phyloP scores from a whole-genome alignment of 2,888 invertebrate species.

The Phaedon cochleariae region DNA sequence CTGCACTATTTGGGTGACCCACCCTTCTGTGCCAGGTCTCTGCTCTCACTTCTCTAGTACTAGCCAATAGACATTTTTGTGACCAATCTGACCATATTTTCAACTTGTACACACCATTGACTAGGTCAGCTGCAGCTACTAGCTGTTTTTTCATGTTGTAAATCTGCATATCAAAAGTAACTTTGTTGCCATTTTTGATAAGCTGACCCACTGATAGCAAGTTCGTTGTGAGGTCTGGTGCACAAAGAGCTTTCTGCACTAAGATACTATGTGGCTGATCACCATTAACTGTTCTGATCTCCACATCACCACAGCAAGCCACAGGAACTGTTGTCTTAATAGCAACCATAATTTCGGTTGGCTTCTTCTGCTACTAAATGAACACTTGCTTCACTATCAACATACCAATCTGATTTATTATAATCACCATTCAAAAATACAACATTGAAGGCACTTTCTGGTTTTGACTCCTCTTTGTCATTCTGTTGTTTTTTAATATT shows the following conservation, averaged over 20 bases:
- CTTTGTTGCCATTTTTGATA: conserved; percentile 11
- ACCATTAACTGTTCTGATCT: too few species aligned
- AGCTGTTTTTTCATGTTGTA: background rate
- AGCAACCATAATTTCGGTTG: too few species aligned
- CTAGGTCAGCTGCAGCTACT: conserved; percentile 9
- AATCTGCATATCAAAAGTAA: background rate
- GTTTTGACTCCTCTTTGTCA: too few species aligned
- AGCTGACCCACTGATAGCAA: too few species aligned
- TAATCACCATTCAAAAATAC: too few species aligned
- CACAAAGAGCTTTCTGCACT: conserved; percentile 19
- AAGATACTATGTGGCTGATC: conserved; percentile 6
- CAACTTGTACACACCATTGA: conserved; percentile 8
- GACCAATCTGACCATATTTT: conserved; percentile 2
- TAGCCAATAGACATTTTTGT: conserved; percentile 1
- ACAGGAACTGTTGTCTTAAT: too few species aligned
- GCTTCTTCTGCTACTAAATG: background rate
- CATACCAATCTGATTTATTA: too few species aligned
- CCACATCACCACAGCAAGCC: too few species aligned
- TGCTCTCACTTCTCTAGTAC: background rate
- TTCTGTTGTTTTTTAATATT: too few species aligned
- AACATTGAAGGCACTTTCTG: too few species aligned
- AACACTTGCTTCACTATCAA: too few species aligned
- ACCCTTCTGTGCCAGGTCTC: too few species aligned
- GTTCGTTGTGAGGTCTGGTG: conserved; percentile 23
- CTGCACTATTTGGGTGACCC: conserved; percentile 2